phyloP scores from a whole-genome alignment of 2,113 vertebrate genomes.

The Nematolebias whitei region DNA sequence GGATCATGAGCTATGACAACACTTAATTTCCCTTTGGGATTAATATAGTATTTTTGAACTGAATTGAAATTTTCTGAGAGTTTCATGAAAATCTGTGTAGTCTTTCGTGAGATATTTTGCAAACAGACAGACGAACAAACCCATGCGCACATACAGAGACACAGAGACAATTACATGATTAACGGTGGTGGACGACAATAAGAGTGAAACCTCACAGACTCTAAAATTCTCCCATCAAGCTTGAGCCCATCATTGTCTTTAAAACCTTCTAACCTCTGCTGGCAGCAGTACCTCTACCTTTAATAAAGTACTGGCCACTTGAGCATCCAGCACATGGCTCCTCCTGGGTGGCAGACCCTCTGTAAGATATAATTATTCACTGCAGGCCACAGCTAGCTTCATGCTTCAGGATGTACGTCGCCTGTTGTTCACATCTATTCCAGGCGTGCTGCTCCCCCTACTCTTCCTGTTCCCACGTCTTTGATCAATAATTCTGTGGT shows the following conservation, averaged over 20 bases:
- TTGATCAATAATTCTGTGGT: conserved; percentile 71
- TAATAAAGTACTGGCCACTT: conserved; percentile 22
- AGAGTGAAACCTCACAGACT: background rate
- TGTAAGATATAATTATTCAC: conserved; percentile 50
- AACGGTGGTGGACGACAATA: too few relatives aligned
- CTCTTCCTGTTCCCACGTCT: conserved; percentile 59
- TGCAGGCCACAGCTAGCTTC: background rate
- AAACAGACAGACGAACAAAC: too few relatives aligned
- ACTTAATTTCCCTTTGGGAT: too few relatives aligned
- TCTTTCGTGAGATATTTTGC: too few relatives aligned
- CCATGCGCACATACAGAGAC: too few relatives aligned
- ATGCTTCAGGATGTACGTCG: conserved; percentile 51
- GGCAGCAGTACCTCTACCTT: conserved; percentile 3
- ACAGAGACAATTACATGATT: too few relatives aligned
- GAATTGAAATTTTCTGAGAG: too few relatives aligned
- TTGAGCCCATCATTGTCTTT: too few relatives aligned
- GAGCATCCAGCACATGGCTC: conserved; percentile 18
- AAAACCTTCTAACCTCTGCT: background rate
- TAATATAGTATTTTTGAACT: too few relatives aligned
- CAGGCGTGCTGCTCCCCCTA: conserved; percentile 15
- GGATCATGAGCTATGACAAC: too few relatives aligned
- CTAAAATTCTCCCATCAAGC: too few relatives aligned
- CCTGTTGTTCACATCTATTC: conserved; percentile 60
- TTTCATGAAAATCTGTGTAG: too few relatives aligned
- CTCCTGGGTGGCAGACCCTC: conserved; percentile 37